Conservation (phyloP, 1,140 invertebrate genomes). For the Brachionus angularis region DNA sequence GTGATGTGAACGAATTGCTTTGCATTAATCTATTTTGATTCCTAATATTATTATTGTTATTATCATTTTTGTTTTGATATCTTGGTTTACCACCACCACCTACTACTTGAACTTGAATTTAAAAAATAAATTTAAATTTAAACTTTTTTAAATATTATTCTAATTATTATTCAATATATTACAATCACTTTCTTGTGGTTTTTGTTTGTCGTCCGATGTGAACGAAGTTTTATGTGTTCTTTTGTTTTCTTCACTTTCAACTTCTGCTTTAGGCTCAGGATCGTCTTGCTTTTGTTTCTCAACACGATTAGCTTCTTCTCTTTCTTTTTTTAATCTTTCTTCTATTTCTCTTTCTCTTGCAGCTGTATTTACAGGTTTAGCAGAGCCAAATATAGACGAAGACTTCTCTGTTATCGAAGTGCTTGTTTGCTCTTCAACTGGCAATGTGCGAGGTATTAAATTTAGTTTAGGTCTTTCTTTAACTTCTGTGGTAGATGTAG, state of each 20-base stretch:
- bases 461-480: slow-evolving; percentile 67
- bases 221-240: too few relatives aligned
- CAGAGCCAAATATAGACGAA: slow-evolving; percentile 73
- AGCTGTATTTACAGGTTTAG: slow-evolving; percentile 87
- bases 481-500: not conserved
- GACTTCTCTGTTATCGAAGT: slow-evolving; percentile 53
- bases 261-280: too few relatives aligned
- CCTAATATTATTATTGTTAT: slow-evolving; percentile 32
- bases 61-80: slow-evolving; percentile 19
- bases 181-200: slow-evolving; percentile 16
- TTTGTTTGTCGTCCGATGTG: too few relatives aligned
- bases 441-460: slow-evolving; percentile 69
- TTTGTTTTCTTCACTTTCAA: slow-evolving; percentile 15
- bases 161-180: too few relatives aligned
- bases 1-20: not conserved
- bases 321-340: slow-evolving; percentile 59
- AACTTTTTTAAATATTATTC: not conserved
- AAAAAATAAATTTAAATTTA: not conserved
- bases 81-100: not conserved
- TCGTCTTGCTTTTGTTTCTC: slow-evolving; percentile 21
- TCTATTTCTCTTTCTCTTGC: slow-evolving; percentile 68
- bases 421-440: slow-evolving; percentile 62
- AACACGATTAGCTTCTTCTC: slow-evolving; percentile 45
- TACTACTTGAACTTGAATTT: not conserved
- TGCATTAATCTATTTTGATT: slow-evolving; percentile 10